phyloP scores from a whole-genome alignment of 2,888 invertebrate species.

The Amiota mariae region DNA sequence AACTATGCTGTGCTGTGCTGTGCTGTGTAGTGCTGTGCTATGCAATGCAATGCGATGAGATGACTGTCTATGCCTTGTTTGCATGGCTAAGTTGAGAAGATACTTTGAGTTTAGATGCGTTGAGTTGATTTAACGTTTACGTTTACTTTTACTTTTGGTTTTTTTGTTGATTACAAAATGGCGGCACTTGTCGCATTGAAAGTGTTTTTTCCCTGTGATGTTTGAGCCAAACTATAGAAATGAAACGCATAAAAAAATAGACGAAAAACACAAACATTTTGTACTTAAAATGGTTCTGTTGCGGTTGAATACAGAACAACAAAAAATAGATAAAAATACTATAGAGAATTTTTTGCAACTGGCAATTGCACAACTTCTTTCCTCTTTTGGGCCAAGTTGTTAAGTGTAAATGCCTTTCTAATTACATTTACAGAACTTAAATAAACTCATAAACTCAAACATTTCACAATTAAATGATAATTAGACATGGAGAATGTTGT shows the following conservation, averaged over 20 bases:
- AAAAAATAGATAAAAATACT: too few relatives aligned
- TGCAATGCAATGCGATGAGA: conserved; percentile 8
- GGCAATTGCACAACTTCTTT: too few relatives aligned
- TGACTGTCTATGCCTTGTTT: conserved; percentile 8
- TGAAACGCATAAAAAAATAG: conserved; percentile 6
- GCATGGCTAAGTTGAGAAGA: not conserved
- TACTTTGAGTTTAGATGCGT: conserved; percentile 10
- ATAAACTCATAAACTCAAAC: too few relatives aligned
- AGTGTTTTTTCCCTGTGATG: conserved; percentile 24
- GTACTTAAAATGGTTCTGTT: not conserved
- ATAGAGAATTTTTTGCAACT: too few relatives aligned
- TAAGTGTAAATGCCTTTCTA: too few relatives aligned
- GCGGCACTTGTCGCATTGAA: conserved; percentile 25
- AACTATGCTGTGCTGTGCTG: not conserved
- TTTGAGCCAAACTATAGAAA: conserved; percentile 31
- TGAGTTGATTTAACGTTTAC: not conserved
- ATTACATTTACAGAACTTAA: too few relatives aligned
- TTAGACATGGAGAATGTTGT: too few relatives aligned
- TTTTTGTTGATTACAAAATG: not conserved
- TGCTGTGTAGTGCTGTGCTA: conserved; percentile 4
- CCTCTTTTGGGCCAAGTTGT: too few relatives aligned
- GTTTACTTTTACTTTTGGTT: not conserved
- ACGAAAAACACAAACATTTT: conserved; percentile 4
- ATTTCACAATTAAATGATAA: too few relatives aligned
- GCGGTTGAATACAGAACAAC: too few relatives aligned